phyloP scores from a whole-genome alignment of 2,888 invertebrate species.

The Heliconius ethilla region DNA sequence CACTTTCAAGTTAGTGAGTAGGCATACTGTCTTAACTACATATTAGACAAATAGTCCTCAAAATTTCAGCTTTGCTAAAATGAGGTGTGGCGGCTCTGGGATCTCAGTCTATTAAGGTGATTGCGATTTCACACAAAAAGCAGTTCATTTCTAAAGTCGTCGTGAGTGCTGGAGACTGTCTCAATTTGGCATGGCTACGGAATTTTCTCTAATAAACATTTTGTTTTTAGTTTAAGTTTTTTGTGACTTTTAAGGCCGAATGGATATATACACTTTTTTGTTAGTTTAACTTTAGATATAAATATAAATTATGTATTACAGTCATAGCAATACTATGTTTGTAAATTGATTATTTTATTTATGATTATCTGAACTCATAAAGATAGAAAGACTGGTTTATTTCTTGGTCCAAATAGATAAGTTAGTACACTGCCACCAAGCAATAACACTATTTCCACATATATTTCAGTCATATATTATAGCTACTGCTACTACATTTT shows the following conservation, averaged over 20 bases:
- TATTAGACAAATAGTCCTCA: too few species aligned
- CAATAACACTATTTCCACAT: background rate
- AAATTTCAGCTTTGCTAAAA: too few species aligned
- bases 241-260: background rate
- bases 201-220: conserved; percentile 7
- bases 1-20: too few species aligned
- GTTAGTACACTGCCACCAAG: background rate
- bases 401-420: background rate
- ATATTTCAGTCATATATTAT: background rate
- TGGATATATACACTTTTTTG: background rate
- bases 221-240: conserved; percentile 3
- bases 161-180: background rate
- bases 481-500: background rate
- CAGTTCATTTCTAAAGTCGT: conserved; percentile 16
- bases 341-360: background rate
- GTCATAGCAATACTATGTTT: background rate
- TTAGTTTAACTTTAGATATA: background rate
- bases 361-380: conserved; percentile 3
- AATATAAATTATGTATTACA: background rate
- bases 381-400: conserved; percentile 5
- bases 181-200: background rate
- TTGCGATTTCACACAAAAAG: conserved; percentile 19
- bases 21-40: too few species aligned
- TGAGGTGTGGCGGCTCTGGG: too few species aligned
- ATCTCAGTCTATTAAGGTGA: background rate